A percentile compares a stretch with the other conserved stretches of the same genome.
Evolutionary conservation across 2,113 vertebrate species (phyloP).

Genomic region (Craseonycteris thonglongyai): DNA sequence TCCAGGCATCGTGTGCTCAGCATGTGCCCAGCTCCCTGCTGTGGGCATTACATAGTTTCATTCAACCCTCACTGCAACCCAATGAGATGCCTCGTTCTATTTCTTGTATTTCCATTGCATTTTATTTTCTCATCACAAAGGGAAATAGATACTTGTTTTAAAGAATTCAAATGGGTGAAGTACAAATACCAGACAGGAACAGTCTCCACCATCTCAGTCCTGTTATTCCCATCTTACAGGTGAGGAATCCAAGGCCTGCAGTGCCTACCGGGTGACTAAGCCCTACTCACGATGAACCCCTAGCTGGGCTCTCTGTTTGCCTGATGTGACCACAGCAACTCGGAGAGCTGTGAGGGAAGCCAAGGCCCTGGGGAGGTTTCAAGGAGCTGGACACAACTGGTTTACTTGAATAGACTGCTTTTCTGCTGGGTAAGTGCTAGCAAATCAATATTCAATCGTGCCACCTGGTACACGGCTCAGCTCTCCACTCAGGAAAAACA

Average conservation of each 20-base stretch:
- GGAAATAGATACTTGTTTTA: background rate
- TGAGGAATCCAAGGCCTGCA: background rate
- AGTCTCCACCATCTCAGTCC: background rate
- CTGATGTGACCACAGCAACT: background rate
- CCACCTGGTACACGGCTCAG: no score
- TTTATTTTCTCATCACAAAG: background rate
- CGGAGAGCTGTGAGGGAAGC: background rate
- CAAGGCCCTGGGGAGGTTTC: background rate
- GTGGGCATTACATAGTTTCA: fast-evolving
- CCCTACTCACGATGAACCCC: background rate
- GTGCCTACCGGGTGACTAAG: background rate
- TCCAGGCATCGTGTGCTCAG: fast-evolving
- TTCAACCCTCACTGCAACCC: background rate
- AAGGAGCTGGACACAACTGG: background rate
- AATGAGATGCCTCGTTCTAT: fast-evolving
- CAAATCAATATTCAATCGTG: background rate
- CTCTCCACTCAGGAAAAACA: background rate
- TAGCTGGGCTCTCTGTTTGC: background rate
- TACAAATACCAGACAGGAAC: background rate
- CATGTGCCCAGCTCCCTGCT: fast-evolving
- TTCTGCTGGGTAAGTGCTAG: background rate
- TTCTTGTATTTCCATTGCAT: background rate
- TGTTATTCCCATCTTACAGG: background rate
- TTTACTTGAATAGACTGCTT: background rate
- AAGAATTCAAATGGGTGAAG: background rate